A percentile compares a stretch with the other conserved stretches of the same genome.
phyloP scores from a whole-genome alignment of 2,113 vertebrate species.

The Caracal caracal region DNA sequence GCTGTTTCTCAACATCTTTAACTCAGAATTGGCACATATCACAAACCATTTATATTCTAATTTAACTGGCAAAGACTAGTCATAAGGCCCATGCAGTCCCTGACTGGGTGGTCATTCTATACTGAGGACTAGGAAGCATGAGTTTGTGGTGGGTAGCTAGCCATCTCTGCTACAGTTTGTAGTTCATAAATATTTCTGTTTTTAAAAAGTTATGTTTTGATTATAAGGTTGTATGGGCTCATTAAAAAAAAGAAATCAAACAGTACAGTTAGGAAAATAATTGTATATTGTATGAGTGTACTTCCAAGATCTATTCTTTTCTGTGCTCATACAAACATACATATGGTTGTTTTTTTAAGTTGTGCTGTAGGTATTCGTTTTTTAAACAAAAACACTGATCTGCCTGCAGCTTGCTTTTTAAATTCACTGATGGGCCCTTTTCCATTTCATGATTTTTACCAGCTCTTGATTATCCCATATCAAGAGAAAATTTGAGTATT shows the following conservation, averaged over 20 bases:
- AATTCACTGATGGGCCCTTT: not conserved
- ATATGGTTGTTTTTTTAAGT: not conserved
- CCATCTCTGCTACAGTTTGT: not conserved
- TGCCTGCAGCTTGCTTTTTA: not conserved
- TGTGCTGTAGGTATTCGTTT: not conserved
- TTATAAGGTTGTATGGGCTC: not conserved
- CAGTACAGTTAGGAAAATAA: not conserved
- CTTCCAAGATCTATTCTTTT: not conserved
- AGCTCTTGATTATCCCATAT: not conserved
- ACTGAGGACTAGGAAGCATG: not conserved
- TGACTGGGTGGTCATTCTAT: not conserved
- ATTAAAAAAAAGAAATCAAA: not conserved
- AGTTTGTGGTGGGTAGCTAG: not conserved
- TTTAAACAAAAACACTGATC: constrained; percentile 28
- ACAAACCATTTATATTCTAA: not conserved
- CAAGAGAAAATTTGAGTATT: not conserved
- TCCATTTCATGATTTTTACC: not conserved
- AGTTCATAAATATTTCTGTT: constrained; percentile 12
- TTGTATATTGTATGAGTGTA: not conserved
- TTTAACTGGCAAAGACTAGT: not conserved
- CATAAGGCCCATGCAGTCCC: not conserved
- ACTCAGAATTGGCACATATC: not conserved
- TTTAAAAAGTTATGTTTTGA: constrained; percentile 34
- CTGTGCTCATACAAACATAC: not conserved
- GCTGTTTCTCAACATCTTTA: not conserved